A percentile compares a stretch with the other conserved stretches of the same genome.
These are phyloP conservation scores for Melanaphis sacchari DNA, from an alignment of 1,140 invertebrate genomes.

Conservation along the genomic window DNA sequence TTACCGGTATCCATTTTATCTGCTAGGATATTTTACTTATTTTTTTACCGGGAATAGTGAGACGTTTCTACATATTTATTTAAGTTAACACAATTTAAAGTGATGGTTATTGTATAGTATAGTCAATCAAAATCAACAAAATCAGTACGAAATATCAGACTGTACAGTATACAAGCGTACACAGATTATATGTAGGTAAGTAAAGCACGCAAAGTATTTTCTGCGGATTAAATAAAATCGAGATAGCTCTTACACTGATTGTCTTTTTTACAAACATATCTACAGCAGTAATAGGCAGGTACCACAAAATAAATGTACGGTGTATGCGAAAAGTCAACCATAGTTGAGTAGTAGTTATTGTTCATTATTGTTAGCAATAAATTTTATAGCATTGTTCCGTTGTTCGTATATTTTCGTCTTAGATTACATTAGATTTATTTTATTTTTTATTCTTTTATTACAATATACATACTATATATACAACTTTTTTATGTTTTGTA, in stretches of 20 bases:
- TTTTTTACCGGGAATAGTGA: too few relatives aligned
- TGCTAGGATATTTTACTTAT: too few relatives aligned
- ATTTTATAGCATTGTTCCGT: neutral
- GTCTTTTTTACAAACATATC: neutral
- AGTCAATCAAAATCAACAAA: neutral
- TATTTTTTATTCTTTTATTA: neutral
- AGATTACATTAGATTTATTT: neutral
- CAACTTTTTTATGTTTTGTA: too few relatives aligned
- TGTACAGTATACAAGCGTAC: neutral
- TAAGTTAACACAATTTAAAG: too few relatives aligned
- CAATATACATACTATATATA: too few relatives aligned
- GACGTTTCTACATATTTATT: too few relatives aligned
- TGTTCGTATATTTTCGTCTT: neutral
- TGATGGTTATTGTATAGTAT: neutral
- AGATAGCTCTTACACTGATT: neutral
- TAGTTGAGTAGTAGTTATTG: neutral
- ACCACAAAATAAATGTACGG: too few relatives aligned
- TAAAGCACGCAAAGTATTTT: neutral
- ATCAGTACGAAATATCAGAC: neutral
- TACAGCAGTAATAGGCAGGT: neutral
- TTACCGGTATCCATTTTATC: too few relatives aligned
- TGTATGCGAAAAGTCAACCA: too few relatives aligned
- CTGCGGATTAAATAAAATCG: neutral
- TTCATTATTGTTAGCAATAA: neutral
- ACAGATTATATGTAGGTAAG: neutral